Base-by-base conservation (phyloP, 2,113 vertebrate genomes). In the Callorhinus ursinus region DNA sequence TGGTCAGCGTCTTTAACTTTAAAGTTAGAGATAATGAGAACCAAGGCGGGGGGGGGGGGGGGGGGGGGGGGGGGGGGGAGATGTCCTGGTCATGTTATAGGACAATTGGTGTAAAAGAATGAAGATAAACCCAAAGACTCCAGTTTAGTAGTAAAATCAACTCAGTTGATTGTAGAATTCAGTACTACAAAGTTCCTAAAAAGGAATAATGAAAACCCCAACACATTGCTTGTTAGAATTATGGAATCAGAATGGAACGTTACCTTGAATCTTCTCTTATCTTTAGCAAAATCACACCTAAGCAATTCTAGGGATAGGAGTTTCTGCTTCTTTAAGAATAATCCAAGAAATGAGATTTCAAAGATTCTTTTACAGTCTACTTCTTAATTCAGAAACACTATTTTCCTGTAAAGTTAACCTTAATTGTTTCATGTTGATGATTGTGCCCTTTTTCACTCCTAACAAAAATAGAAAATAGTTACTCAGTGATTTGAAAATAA, bases 401-500 rank as follows among this genome's bases (percentile, higher is more conserved):
- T 46, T 42, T 84, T 65, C 2, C 39, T 22, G 9, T 67, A 93
- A 93, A 63, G 74, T 90, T 89, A 77, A 76, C 22, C 10, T 65
- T 81, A 88, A 81, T 89, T 91, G 15, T 76, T 96, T 93, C 57
- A 42, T 81, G 12, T 8, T 88, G 26, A 63, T 51, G 36, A 88
- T 88, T 46, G 92, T 96, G 49, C 2, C 3, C 2, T 72, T 90
- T 95, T 86, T 57, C 79, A 31, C 22, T 82, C 28, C 9, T 61
- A n/a, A 42, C 1, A 59, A 65, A 76, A 33, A 55, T 77, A 89
- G 28, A 83, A 82, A 93, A 90, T 77, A 94, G n/a, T 72, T 63
- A 76, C 10, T 59, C 26, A 89, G 22, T 96, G 71, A 53, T 82
- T 86, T 88, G 16, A 94, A 96, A 71, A 18, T 84, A 92, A 82